Percentiles rank a stretch among this genome's conserved stretches.
Conservation (phyloP, 2,888 invertebrate genomes). For the Ditula angustiorana region DNA sequence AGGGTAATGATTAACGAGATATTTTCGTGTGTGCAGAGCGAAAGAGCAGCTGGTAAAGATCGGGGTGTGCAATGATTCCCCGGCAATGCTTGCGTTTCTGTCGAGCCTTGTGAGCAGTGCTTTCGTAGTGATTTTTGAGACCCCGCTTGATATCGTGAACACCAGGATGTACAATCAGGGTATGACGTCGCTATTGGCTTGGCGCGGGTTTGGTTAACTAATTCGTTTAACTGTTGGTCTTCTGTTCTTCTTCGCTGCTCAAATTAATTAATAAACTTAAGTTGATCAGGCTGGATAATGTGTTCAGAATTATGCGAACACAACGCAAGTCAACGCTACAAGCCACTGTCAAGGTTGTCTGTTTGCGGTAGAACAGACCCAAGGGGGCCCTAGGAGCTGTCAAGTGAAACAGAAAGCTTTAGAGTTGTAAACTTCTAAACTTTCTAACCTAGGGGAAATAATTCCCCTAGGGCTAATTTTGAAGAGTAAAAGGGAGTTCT, state of each 20-base stretch:
- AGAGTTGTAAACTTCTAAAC: no score
- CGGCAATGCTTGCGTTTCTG: constrained; percentile 87
- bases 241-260: constrained; percentile 30
- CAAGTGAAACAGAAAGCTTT: no score
- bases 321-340: no score
- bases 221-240: constrained; percentile 9
- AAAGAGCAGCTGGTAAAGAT: constrained; percentile 62
- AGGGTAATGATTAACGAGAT: constrained; percentile 84
- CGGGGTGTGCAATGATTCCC: constrained; percentile 78
- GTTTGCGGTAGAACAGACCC: no score
- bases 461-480: no score
- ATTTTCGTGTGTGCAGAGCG: constrained; percentile 61
- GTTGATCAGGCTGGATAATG: no score
- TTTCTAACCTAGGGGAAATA: no score
- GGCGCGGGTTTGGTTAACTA: constrained; percentile 26
- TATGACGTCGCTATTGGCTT: constrained; percentile 55
- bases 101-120: constrained; percentile 92
- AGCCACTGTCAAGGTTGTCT: no score
- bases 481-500: no score
- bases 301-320: no score
- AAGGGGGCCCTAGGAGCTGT: no score
- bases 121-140: constrained; percentile 90
- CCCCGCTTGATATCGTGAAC: constrained; percentile 94
- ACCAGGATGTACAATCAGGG: constrained; percentile 96
- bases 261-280: no score